Evolutionary conservation across 2,113 vertebrate genomes (phyloP).

Genomic region (Misgurnus anguillicaudatus): DNA sequence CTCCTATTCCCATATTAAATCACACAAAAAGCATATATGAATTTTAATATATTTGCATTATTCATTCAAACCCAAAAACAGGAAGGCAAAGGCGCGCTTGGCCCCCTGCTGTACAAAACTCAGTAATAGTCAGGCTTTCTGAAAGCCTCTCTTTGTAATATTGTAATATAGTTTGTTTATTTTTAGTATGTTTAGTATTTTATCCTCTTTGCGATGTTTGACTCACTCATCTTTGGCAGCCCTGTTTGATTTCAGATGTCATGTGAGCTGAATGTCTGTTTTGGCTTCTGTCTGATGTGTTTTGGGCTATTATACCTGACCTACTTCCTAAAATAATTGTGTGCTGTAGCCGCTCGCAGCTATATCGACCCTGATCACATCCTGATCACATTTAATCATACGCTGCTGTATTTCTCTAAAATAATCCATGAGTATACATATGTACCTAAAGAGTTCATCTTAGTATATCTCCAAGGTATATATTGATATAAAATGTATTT

Average conservation of each 20-base stretch:
- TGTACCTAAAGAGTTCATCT: no score
- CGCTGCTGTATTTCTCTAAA: neutral
- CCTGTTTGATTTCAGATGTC: slow-evolving; percentile 23
- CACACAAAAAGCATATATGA: slow-evolving; percentile 13
- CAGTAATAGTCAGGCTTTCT: neutral
- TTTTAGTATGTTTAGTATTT: neutral
- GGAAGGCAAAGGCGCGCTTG: neutral
- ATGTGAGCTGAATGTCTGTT: slow-evolving; percentile 35
- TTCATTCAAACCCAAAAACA: slow-evolving; percentile 11
- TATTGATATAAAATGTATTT: no score
- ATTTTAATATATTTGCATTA: slow-evolving; percentile 25
- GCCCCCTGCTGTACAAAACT: neutral
- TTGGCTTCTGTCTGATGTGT: slow-evolving; percentile 15
- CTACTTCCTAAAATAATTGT: slow-evolving; percentile 36
- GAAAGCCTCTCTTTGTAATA: neutral
- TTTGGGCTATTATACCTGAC: slow-evolving; percentile 31
- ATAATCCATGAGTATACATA: no score
- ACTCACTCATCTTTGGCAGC: slow-evolving; percentile 9
- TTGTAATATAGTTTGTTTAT: neutral
- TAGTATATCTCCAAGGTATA: no score
- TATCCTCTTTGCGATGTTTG: neutral
- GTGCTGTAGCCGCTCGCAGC: neutral
- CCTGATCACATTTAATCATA: neutral
- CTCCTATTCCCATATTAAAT: neutral
- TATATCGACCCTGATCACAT: neutral